These are phyloP conservation scores for Salticus scenicus DNA, from an alignment of 2,888 invertebrate genomes.

Conservation along the genomic window DNA sequence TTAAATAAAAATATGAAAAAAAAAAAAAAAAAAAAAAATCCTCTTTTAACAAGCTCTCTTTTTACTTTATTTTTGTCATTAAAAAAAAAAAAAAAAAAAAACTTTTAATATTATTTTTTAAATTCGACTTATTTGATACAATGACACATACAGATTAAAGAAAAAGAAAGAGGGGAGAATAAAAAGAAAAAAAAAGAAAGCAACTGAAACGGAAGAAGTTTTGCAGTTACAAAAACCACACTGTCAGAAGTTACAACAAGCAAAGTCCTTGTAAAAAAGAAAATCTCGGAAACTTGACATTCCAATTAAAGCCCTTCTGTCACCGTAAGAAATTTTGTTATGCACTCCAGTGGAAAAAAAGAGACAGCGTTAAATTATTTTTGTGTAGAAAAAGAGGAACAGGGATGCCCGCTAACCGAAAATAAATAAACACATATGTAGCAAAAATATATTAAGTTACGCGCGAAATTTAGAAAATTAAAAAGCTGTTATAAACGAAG, in stretches of 20 bases:
- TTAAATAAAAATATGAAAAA: no score
- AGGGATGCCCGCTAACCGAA: not conserved
- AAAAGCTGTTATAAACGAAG: no score
- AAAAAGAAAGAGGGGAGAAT: not conserved
- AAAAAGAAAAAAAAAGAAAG: not conserved
- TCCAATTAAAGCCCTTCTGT: constrained; percentile 53
- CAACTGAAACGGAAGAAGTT: constrained; percentile 30
- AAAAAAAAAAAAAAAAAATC: no score
- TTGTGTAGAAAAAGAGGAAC: not conserved
- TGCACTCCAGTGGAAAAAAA: not conserved
- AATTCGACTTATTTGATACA: no score
- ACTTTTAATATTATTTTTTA: no score
- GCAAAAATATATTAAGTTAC: not conserved
- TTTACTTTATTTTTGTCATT: no score
- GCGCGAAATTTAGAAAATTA: not conserved
- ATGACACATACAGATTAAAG: no score
- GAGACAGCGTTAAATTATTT: constrained; percentile 9
- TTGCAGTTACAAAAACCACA: not conserved
- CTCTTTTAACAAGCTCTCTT: no score
- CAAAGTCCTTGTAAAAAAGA: no score
- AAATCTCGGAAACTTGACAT: constrained; percentile 26
- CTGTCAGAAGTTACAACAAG: not conserved
- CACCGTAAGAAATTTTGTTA: constrained; percentile 9
- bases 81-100: no score
- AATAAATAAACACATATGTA: not conserved